Base-by-base conservation (phyloP, 2,113 vertebrate species). In the Mirza zaza region DNA sequence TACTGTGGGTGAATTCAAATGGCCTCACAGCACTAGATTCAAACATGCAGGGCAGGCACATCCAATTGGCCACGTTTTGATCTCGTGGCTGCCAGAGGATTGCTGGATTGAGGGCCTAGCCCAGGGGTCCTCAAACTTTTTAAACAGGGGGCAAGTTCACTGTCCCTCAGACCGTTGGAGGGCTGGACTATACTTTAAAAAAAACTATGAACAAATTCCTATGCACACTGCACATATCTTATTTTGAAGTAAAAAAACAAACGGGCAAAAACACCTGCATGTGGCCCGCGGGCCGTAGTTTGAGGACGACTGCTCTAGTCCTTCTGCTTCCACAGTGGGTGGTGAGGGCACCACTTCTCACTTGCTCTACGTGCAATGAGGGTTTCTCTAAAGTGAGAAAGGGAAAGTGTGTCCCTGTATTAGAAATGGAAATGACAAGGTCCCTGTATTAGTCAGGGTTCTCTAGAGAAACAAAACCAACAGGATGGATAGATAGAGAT, bases 291-390 rank as follows among this genome's bases (percentile, higher is more conserved):
- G 45, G 45, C 45, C 45, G 8, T 8, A 45, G 45, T 45, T 45
- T 45, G 45, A 45, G 45, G 45, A 45, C 8, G 7, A 7, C 45
- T 45, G 15, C 5, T 15, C 71, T 61, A 48, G 11, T 1, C 17
- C 45, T 55, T 63, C 48, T 25, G n/a, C 20, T 61, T 76, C 87
- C 65, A 5, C 55, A 25, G 15, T 10, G 48, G 29, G 71, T 21
- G 11, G 5, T 0, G 5, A 71, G 34, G 29, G 55, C 3, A 2
- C 1, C 5, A 13, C 50, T 8, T 63, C 57, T 36, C 39, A 9
- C 21, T 8, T 9, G 1, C 2, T 18, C 48, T n/a, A 2, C 12
- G 18, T 0, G 2, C 48, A 25, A 8, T 17, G n/a, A 75, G 48
- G n/a, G 20, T 36, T 82, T 39, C 34, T 77, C 15, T 29, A 61